Evolutionary conservation across 1,140 invertebrate species (phyloP), one percentile per base, ranked within the genome.

Genomic region (Andrena cerasifolii): DNA sequence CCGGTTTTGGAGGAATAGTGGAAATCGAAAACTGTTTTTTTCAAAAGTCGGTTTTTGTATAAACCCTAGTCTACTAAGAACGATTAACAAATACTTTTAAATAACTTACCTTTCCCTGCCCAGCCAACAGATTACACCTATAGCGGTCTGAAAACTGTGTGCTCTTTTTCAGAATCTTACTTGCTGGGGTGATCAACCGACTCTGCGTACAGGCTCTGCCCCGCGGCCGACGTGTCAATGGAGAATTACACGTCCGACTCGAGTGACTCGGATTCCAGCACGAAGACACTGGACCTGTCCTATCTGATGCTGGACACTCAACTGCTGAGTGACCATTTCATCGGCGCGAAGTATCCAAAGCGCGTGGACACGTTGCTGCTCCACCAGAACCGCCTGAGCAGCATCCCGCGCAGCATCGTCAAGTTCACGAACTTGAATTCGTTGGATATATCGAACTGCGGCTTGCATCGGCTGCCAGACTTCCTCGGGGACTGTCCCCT

Each of bases 371-470:
- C 94, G 6, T 90, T 97, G 61, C 89, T 96, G 26, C 90, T 97
- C 1, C 94, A 96, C 83, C 95, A 96, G 78, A 97, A 97, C 88
- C 93, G 94, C 3, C 90, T 97, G 53, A 92, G 89, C 49, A 79
- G 73, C n/a, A 58, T 94, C 49, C 93, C 94, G n/a, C 59, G 75
- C 1, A 91, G 93, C 31, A 90, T 96, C 59, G 91, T 91, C 49
- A 94, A 93, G 81, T 97, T 97, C 89, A 91, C 84, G 67, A 96
- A 96, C 88, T 91, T 97, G 33, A 95, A 94, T 87, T 94, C 95
- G 21, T 90, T 99, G 71, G 98, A 99, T 90, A 90, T 99, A 21
- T 98, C 97, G 83, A 96, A 96, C 80, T 99, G 99, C 91, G 94
- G 95, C n/a, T 89, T 99, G 2, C 95, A 93, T 10, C 91, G 91